A percentile compares a stretch with the other conserved stretches of the same genome.
These are phyloP conservation scores for Punctoribates punctum DNA, from an alignment of 2,888 invertebrate genomes.

Conservation along the genomic window DNA sequence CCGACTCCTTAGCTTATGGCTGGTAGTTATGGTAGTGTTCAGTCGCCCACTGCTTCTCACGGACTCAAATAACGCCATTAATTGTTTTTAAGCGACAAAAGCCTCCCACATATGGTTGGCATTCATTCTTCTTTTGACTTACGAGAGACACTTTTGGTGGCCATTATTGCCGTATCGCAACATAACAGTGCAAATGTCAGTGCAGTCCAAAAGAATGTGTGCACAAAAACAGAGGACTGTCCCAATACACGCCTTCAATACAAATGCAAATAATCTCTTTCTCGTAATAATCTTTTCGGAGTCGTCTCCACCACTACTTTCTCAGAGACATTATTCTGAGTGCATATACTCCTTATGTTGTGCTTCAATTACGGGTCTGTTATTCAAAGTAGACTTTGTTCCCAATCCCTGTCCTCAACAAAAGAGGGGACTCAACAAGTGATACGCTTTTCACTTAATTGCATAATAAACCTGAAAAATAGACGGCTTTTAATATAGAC, in stretches of 20 bases:
- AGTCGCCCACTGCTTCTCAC: slow-evolving; percentile 30
- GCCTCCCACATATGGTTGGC: slow-evolving; percentile 32
- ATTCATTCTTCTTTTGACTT: neutral
- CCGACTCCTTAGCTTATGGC: neutral
- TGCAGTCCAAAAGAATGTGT: neutral
- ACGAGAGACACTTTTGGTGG: slow-evolving; percentile 24
- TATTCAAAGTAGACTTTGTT: neutral
- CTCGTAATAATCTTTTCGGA: neutral
- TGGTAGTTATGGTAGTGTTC: neutral
- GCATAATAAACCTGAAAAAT: neutral
- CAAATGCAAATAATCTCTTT: neutral
- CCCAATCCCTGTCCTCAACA: neutral
- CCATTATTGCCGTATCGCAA: neutral
- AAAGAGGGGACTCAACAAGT: neutral
- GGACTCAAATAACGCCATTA: slow-evolving; percentile 34
- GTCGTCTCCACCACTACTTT: neutral
- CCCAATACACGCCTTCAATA: slow-evolving; percentile 1
- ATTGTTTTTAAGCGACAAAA: slow-evolving; percentile 30
- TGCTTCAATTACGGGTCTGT: neutral
- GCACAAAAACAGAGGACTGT: neutral
- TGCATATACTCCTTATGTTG: neutral
- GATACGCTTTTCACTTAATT: neutral
- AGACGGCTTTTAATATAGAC: slow-evolving; percentile 2
- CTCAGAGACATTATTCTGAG: neutral
- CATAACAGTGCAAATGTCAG: slow-evolving; percentile 6